Evolutionary conservation across 1,140 invertebrate genomes (phyloP).

Genomic region (Ostrea edulis): DNA sequence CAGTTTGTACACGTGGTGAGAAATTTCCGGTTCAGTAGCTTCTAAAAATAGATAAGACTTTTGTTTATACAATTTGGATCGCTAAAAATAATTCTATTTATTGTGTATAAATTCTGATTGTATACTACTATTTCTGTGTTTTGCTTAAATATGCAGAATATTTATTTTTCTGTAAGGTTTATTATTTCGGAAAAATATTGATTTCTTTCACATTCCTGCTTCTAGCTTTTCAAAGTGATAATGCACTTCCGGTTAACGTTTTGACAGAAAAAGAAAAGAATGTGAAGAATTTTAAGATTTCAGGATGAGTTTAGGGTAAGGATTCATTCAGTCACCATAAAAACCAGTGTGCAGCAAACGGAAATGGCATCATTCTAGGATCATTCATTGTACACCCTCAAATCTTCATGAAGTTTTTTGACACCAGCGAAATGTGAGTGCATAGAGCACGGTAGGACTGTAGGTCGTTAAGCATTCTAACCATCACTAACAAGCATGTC

Average conservation of each 20-base stretch:
- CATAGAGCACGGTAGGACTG: neutral
- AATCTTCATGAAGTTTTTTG: slow-evolving; percentile 25
- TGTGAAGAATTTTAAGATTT: slow-evolving; percentile 29
- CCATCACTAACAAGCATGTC: neutral
- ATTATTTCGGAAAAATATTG: neutral
- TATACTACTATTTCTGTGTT: neutral
- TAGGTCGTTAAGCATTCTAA: neutral
- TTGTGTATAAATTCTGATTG: too few relatives aligned
- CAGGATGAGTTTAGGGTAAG: slow-evolving; percentile 29
- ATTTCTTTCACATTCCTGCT: neutral
- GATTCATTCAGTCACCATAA: slow-evolving; percentile 1
- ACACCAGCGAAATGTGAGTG: slow-evolving; percentile 27
- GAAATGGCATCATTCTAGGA: slow-evolving; percentile 15
- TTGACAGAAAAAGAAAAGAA: neutral
- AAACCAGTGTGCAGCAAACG: neutral
- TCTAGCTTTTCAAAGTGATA: neutral
- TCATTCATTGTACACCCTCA: neutral
- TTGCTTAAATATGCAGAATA: neutral
- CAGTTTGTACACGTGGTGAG: slow-evolving; percentile 16
- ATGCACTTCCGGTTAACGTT: slow-evolving; percentile 17
- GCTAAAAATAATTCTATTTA: neutral
- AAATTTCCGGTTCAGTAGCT: slow-evolving; percentile 11
- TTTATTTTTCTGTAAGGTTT: neutral
- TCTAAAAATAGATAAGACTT: neutral
- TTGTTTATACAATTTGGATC: neutral